A percentile compares a stretch with the other conserved stretches of the same genome.
Evolutionary conservation across 2,888 invertebrate species (phyloP).

Genomic region (Patella caerulea): DNA sequence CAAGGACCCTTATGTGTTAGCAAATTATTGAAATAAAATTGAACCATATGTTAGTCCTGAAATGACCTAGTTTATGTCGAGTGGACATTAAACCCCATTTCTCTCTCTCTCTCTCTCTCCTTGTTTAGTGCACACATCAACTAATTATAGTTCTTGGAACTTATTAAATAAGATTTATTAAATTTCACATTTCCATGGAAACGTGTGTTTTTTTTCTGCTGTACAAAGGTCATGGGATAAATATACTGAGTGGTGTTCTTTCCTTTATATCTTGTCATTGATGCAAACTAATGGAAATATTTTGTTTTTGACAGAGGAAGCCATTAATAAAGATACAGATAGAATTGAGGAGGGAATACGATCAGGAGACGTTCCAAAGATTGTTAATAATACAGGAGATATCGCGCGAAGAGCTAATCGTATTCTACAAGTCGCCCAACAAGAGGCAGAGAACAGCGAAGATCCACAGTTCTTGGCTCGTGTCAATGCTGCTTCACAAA

Average conservation of each 20-base stretch:
- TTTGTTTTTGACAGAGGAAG: slow-evolving; percentile 79
- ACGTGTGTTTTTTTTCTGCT: no score
- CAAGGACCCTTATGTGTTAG: no score
- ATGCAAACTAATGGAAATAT: not conserved
- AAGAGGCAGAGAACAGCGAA: slow-evolving; percentile 98
- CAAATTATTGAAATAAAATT: no score
- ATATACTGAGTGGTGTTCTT: not conserved
- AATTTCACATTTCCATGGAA: no score
- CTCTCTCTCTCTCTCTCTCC: no score
- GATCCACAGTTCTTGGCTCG: slow-evolving; percentile 91
- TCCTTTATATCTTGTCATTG: not conserved
- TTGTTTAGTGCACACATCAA: no score
- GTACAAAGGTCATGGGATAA: no score
- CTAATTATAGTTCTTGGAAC: not conserved
- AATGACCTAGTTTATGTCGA: no score
- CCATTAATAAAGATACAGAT: slow-evolving; percentile 95
- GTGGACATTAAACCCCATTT: no score
- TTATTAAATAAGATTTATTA: no score
- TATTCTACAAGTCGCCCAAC: slow-evolving; percentile 95
- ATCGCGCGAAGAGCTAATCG: slow-evolving; percentile 96
- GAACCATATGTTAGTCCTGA: no score
- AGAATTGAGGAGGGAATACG: slow-evolving; percentile 96
- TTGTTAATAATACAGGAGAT: slow-evolving; percentile 97
- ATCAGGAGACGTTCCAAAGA: slow-evolving; percentile 90
- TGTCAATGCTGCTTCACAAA: slow-evolving; percentile 86